Evolutionary conservation across 2,797 vertebrate species (phyloP).

Genomic region (Etheostoma perlongum): DNA sequence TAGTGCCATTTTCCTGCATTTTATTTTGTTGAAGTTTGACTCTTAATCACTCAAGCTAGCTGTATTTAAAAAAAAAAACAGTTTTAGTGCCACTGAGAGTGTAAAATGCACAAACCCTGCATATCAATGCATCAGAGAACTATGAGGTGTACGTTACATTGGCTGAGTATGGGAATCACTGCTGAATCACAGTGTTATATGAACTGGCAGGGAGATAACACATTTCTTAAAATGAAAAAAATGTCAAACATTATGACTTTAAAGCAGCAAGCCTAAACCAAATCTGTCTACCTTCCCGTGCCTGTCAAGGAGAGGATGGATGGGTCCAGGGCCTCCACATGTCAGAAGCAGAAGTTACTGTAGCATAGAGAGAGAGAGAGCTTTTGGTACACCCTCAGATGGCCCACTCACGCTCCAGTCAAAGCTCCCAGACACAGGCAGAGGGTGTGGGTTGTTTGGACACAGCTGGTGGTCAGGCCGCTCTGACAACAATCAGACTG

Average conservation of each 20-base stretch:
- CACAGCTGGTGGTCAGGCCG: conserved; percentile 71
- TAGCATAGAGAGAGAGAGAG: conserved; percentile 52
- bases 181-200: conserved; percentile 4
- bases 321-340: conserved; percentile 53
- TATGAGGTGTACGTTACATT: conserved; percentile 10
- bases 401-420: conserved; percentile 45
- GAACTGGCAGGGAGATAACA: conserved; percentile 18
- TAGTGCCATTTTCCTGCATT: background rate
- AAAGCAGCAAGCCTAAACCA: conserved; percentile 28
- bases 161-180: background rate
- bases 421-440: conserved; percentile 38
- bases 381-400: conserved; percentile 58
- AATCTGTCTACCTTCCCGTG: conserved; percentile 36
- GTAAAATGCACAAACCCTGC: background rate
- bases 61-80: background rate
- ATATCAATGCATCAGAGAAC: background rate
- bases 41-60: background rate
- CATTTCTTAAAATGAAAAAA: conserved; percentile 30
- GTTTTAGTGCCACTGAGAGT: background rate
- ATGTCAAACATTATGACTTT: conserved; percentile 35
- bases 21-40: background rate
- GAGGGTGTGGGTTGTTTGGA: conserved; percentile 63
- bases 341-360: conserved; percentile 73
- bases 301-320: conserved; percentile 45
- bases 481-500: conserved; percentile 51